Conservation (phyloP, 2,888 invertebrate species). For the Alentia gelatinosa region DNA sequence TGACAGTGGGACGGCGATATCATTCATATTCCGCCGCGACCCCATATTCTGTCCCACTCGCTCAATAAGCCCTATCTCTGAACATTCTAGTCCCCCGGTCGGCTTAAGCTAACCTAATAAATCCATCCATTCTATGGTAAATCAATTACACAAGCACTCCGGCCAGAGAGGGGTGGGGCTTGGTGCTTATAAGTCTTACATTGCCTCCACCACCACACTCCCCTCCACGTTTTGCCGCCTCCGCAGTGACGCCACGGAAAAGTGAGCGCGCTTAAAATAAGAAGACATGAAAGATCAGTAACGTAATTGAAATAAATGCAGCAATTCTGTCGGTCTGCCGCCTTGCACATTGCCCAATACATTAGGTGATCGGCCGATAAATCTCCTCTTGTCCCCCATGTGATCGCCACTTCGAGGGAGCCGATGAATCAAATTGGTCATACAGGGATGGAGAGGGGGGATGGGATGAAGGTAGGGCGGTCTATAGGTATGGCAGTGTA, state of each 20-base stretch:
- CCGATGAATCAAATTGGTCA: conserved; percentile 28
- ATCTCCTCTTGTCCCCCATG: background rate
- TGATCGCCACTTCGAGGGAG: conserved; percentile 6
- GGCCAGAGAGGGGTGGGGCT: background rate
- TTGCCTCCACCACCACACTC: background rate
- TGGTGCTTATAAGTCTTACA: background rate
- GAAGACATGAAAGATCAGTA: conserved; percentile 47
- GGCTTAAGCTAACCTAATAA: conserved; percentile 37
- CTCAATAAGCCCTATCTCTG: conserved; percentile 31
- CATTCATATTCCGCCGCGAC: background rate
- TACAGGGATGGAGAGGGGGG: background rate
- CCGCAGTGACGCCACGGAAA: background rate
- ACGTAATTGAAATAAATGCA: conserved; percentile 50
- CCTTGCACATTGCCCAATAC: background rate
- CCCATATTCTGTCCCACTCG: background rate
- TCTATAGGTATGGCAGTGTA: no score
- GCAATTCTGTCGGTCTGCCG: background rate
- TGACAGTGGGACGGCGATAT: background rate
- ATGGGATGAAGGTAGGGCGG: background rate
- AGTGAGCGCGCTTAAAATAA: background rate
- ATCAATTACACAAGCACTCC: conserved; percentile 22
- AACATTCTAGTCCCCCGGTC: background rate
- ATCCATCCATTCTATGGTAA: conserved; percentile 30
- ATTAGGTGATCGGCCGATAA: background rate
- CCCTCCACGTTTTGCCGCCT: background rate